phyloP scores from a whole-genome alignment of 2,797 vertebrate genomes.

The Heteromormyrus szaboi region DNA sequence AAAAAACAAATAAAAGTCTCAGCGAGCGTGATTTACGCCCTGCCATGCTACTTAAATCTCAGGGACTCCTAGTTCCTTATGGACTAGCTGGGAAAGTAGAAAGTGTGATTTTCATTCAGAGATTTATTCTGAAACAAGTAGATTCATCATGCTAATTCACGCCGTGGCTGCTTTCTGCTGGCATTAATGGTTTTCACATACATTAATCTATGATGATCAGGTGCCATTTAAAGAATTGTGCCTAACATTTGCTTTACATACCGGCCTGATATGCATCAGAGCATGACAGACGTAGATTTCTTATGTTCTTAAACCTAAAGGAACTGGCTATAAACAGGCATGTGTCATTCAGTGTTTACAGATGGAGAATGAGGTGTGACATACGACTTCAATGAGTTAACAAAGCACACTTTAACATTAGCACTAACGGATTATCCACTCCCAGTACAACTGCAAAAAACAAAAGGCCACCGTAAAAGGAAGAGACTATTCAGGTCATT shows the following conservation, averaged over 20 bases:
- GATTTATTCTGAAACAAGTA: background rate
- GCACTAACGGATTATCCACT: constrained; percentile 72
- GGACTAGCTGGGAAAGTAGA: background rate
- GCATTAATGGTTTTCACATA: background rate
- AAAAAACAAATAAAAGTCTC: background rate
- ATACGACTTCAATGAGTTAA: constrained; percentile 60
- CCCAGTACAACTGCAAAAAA: constrained; percentile 49
- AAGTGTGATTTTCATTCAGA: background rate
- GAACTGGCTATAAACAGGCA: constrained; percentile 31
- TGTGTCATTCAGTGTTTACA: constrained; percentile 46
- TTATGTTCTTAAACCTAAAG: constrained; percentile 25
- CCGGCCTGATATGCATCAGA: constrained; percentile 38
- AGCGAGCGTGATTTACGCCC: background rate
- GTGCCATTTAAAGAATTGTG: background rate
- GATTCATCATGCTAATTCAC: background rate
- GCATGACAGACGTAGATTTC: background rate
- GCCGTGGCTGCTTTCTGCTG: background rate
- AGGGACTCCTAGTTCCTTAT: background rate
- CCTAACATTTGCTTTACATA: background rate
- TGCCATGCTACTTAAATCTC: background rate
- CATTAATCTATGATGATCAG: background rate
- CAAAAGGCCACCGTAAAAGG: constrained; percentile 44
- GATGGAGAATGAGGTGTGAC: constrained; percentile 41
- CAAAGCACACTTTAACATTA: constrained; percentile 67
- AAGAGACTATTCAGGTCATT: constrained; percentile 48